A percentile compares a stretch with the other conserved stretches of the same genome.
Evolutionary conservation across 2,888 invertebrate genomes (phyloP).

Genomic region (Macrophya alboannulata): DNA sequence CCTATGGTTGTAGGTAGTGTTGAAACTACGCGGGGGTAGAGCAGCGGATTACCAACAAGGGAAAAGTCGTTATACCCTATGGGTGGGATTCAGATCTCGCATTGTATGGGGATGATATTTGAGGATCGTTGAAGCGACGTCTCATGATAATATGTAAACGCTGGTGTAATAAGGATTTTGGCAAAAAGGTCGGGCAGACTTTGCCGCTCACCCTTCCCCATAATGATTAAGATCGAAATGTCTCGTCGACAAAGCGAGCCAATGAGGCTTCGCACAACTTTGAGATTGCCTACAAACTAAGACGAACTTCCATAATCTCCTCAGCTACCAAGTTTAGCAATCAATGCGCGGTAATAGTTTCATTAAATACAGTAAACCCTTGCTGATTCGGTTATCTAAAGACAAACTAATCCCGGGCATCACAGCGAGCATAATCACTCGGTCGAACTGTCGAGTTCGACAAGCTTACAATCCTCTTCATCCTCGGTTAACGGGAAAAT

Average conservation of each 20-base stretch:
- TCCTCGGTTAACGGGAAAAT: conserved; percentile 4
- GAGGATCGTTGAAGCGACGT: not conserved
- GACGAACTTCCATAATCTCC: conserved; percentile 72
- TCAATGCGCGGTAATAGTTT: conserved; percentile 79
- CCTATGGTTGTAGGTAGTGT: not conserved
- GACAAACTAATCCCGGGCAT: conserved; percentile 67
- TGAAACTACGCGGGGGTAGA: not conserved
- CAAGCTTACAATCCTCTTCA: conserved; percentile 9
- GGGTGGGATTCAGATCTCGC: not conserved
- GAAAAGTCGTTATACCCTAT: not conserved
- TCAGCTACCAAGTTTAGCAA: conserved; percentile 75
- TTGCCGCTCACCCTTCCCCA: not conserved
- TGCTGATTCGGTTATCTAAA: conserved; percentile 72
- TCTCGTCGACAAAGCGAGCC: conserved; percentile 62
- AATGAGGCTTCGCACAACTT: conserved; percentile 67
- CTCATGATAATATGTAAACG: conserved; percentile 9
- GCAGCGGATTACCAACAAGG: not conserved
- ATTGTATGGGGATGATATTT: not conserved
- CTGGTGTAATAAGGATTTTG: conserved; percentile 20
- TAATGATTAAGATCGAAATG: conserved; percentile 57
- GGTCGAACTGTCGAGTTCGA: conserved; percentile 40
- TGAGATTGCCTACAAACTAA: conserved; percentile 72
- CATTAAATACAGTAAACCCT: conserved; percentile 78
- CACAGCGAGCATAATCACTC: conserved; percentile 51
- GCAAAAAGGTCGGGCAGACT: not conserved